These are phyloP conservation scores for Erethizon dorsatum DNA, from an alignment of 2,797 vertebrate species.

Conservation along the genomic window DNA sequence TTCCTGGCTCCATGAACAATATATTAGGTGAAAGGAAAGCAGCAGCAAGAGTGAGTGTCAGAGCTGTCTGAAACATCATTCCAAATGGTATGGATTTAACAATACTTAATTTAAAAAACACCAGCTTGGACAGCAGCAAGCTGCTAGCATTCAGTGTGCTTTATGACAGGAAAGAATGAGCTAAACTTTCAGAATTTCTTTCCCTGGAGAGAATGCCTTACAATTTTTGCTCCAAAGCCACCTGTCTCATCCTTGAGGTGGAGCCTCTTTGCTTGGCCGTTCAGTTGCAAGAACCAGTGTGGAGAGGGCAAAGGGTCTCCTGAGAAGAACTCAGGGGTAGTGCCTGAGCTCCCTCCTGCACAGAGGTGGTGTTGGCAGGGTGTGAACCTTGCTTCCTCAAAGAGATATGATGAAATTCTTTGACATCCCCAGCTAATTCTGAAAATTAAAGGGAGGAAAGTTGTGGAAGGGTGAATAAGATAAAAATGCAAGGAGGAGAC, in stretches of 20 bases:
- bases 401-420: neutral
- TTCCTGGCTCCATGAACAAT: slow-evolving; percentile 45
- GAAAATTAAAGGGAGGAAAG: slow-evolving; percentile 20
- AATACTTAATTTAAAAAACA: slow-evolving; percentile 89
- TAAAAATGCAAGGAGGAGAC: neutral
- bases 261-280: slow-evolving; percentile 34
- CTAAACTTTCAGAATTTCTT: slow-evolving; percentile 85
- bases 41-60: slow-evolving; percentile 75
- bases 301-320: neutral
- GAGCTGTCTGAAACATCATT: slow-evolving; percentile 85
- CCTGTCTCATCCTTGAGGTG: slow-evolving; percentile 82
- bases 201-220: slow-evolving; percentile 80
- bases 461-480: neutral
- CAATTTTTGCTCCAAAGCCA: slow-evolving; percentile 81
- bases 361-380: neutral
- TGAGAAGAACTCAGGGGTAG: slow-evolving; percentile 34
- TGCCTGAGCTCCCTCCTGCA: neutral
- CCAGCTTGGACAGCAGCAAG: slow-evolving; percentile 84
- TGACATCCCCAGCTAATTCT: slow-evolving; percentile 17
- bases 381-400: neutral
- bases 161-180: slow-evolving; percentile 88
- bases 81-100: slow-evolving; percentile 86
- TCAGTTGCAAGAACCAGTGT: neutral
- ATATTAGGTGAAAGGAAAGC: slow-evolving; percentile 82
- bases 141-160: slow-evolving; percentile 86